These are phyloP conservation scores for Gobiocypris rarus DNA, from an alignment of 2,113 vertebrate species.

Conservation along the genomic window DNA sequence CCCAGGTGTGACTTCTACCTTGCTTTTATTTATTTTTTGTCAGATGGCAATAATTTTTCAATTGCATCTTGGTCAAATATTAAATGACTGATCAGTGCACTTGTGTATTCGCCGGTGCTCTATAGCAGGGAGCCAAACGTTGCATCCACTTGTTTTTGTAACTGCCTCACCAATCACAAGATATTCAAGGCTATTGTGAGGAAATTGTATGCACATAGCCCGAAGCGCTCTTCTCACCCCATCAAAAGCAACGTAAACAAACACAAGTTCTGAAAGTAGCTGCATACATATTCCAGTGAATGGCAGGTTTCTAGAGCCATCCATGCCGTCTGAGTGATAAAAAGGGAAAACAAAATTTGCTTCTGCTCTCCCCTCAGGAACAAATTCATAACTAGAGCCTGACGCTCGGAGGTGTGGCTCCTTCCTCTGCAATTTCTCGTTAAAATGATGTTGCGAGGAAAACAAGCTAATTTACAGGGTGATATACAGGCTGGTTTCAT, in stretches of 20 bases:
- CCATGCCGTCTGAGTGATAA: conserved; percentile 37
- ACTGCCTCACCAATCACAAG: conserved; percentile 46
- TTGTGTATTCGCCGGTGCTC: conserved; percentile 9
- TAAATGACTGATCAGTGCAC: conserved; percentile 27
- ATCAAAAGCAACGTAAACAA: conserved; percentile 53
- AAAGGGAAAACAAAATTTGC: not conserved
- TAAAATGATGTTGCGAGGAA: conserved; percentile 46
- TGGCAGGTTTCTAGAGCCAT: conserved; percentile 42
- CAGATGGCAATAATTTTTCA: conserved; percentile 48
- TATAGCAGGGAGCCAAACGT: not conserved
- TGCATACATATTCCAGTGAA: conserved; percentile 49
- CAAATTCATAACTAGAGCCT: conserved; percentile 38
- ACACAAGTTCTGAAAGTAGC: conserved; percentile 46
- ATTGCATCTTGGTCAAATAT: conserved; percentile 27
- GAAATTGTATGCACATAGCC: conserved; percentile 49
- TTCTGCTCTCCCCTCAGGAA: conserved; percentile 11
- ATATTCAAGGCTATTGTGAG: conserved; percentile 49
- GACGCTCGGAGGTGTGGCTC: conserved; percentile 9
- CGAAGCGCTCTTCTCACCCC: conserved; percentile 46
- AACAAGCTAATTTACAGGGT: conserved; percentile 63
- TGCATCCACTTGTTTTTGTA: conserved; percentile 46
- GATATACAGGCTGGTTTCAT: conserved; percentile 49
- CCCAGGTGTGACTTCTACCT: conserved; percentile 71
- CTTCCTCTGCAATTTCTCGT: conserved; percentile 26
- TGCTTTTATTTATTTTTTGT: not conserved